Percentiles rank a stretch among this genome's conserved stretches.
phyloP scores from a whole-genome alignment of 2,888 invertebrate species.

The Laothoe populi region DNA sequence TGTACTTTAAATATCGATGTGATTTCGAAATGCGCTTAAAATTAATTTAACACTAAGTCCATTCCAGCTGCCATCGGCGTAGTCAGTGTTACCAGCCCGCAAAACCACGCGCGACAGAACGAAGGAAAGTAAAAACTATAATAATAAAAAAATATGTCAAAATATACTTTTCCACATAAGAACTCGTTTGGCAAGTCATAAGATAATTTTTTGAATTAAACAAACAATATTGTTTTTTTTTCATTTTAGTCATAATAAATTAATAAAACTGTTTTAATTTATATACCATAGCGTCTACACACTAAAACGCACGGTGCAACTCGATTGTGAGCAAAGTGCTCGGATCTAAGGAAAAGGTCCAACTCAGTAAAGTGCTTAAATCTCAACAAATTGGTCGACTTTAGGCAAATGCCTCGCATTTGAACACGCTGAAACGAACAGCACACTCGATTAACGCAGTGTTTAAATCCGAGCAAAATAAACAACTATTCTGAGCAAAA shows the following conservation, averaged over 20 bases:
- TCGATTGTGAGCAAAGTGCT: conserved; percentile 23
- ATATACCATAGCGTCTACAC: conserved; percentile 47
- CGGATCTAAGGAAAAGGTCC: conserved; percentile 33
- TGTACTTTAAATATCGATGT: conserved; percentile 19
- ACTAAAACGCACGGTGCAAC: conserved; percentile 36
- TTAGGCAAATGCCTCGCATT: conserved; percentile 18
- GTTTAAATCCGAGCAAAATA: conserved; percentile 13
- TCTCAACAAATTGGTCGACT: conserved; percentile 19
- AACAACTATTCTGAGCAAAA: conserved; percentile 18
- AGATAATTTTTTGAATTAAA: conserved; percentile 43
- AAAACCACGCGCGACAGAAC: conserved; percentile 39
- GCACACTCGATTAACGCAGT: conserved; percentile 3
- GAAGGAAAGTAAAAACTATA: conserved; percentile 46
- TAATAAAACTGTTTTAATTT: conserved; percentile 35
- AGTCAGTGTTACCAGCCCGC: conserved; percentile 27
- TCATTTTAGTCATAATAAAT: conserved; percentile 37
- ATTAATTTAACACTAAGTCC: conserved; percentile 10
- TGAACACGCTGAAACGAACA: conserved; percentile 13
- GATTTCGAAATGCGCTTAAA: background rate
- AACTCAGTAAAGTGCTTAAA: conserved; percentile 28
- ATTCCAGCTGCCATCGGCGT: conserved; percentile 36
- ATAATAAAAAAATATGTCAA: conserved; percentile 44
- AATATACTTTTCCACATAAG: conserved; percentile 54
- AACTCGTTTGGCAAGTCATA: conserved; percentile 65
- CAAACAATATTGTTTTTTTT: conserved; percentile 40